Evolutionary conservation across 2,113 vertebrate genomes (phyloP).

Genomic region (Helogale parvula): DNA sequence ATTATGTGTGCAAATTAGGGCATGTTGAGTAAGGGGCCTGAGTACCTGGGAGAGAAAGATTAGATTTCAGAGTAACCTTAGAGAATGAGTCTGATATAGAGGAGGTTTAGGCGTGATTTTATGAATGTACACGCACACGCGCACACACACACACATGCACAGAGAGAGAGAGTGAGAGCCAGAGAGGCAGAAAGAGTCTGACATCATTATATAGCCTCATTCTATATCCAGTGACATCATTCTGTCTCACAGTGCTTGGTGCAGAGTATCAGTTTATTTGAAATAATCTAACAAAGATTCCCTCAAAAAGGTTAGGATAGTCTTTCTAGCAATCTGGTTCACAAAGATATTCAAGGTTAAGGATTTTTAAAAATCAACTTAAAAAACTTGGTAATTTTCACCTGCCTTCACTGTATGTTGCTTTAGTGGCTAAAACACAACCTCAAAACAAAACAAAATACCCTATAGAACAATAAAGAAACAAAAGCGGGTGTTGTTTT

Average conservation of each 20-base stretch:
- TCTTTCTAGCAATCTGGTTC: background rate
- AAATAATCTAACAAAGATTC: background rate
- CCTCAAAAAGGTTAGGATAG: background rate
- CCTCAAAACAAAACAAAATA: background rate
- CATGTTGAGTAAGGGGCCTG: conserved; percentile 22
- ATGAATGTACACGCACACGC: background rate
- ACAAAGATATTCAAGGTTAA: background rate
- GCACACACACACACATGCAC: background rate
- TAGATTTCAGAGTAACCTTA: conserved; percentile 50
- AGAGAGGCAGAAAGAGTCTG: background rate
- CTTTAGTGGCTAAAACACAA: background rate
- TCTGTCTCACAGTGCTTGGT: background rate
- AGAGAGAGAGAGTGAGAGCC: background rate
- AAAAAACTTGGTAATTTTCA: background rate
- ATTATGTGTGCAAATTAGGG: conserved; percentile 37
- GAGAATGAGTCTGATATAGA: background rate
- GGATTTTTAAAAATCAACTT: background rate
- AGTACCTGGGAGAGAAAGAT: background rate
- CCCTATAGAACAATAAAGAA: background rate
- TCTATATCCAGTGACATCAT: no score
- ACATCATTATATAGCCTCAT: background rate
- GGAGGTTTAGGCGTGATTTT: background rate
- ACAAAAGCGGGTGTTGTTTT: conserved; percentile 55
- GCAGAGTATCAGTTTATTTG: background rate
- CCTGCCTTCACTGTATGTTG: background rate